Base-by-base conservation (phyloP, 2,888 invertebrate species). In the Pilophorus perplexus region DNA sequence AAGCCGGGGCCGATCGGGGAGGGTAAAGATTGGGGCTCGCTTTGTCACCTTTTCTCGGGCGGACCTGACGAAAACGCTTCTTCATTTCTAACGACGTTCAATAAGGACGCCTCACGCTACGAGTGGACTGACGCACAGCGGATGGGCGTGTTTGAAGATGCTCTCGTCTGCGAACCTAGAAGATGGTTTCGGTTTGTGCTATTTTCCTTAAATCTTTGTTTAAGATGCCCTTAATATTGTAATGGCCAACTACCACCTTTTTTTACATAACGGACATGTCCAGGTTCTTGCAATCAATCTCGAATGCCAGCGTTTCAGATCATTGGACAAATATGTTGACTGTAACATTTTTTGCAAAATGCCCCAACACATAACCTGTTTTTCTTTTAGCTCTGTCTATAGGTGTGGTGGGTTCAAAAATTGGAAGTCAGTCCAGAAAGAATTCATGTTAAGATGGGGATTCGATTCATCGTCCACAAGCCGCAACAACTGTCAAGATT, bases 61-160 rank as follows among this genome's bases (percentile, higher is more conserved):
- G 44, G 44, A 1, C 20, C 44, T 8, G 44, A n/a, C 20, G 44
- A 16, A 23, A 40, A 10, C 40, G 16, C 40, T 38, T 3, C n/a
- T 22, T n/a, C 23, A 10, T 40, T 57, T 23, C 20, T 57, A 20
- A 4, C 22, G 10, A 18, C 40, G 10, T 40, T 57, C 57, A 14
- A 57, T n/a, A n/a, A 20, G 20, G 27, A 57, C 40, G 38, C 40
- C 57, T 20, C 2, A 12, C 44, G 18, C 12, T 44, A 20, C 20
- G 44, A n/a, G 12, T 44, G 44, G 44, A 44, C 44, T 8, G 44
- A 44, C 18, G 44, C 44, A 3, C 44, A 44, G 44, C 44, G 44
- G 22, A 20, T 4, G 1, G 44, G 20, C 20, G 44, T 23, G 22
- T 44, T 44, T 12, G 44, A 44, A 20, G 44, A 44, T 23, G 20